These are phyloP conservation scores for Camponotus pennsylvanicus DNA, from an alignment of 1,140 invertebrate genomes.

Conservation along the genomic window DNA sequence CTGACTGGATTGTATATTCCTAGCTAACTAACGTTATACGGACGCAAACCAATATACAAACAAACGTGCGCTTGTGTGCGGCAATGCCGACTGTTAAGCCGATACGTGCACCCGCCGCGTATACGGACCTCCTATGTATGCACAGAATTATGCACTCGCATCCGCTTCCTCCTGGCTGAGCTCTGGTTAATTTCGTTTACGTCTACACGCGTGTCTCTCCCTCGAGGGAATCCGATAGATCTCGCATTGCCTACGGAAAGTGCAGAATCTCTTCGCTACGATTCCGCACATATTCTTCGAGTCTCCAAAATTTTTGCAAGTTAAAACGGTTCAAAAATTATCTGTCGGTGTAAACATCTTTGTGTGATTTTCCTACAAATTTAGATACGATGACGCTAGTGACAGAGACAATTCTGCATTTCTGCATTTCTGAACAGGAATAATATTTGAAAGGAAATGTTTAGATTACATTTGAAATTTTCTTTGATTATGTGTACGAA, in stretches of 20 bases:
- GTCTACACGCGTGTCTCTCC: conserved; percentile 53
- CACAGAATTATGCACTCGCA: conserved; percentile 70
- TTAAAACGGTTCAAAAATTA: too few relatives aligned
- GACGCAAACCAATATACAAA: conserved; percentile 57
- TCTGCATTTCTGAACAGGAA: background rate
- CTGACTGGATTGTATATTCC: conserved; percentile 67
- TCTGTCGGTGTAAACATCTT: too few relatives aligned
- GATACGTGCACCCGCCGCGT: conserved; percentile 58
- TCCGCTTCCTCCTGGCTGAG: conserved; percentile 66
- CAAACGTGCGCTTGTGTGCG: conserved; percentile 12
- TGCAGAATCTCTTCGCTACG: background rate
- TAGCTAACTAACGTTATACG: conserved; percentile 70
- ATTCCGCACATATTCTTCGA: background rate
- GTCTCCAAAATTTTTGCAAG: background rate
- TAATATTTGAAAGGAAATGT: background rate
- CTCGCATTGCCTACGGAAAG: background rate
- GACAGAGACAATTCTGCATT: background rate
- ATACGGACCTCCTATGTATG: conserved; percentile 57
- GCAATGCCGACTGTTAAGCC: conserved; percentile 65
- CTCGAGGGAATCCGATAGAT: background rate
- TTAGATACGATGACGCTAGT: background rate
- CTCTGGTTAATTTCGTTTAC: conserved; percentile 68
- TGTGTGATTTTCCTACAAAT: background rate
- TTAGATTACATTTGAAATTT: background rate
- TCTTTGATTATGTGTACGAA: background rate